These are phyloP conservation scores for Lasius fuliginosus DNA, from an alignment of 2,888 invertebrate genomes.

Conservation along the genomic window DNA sequence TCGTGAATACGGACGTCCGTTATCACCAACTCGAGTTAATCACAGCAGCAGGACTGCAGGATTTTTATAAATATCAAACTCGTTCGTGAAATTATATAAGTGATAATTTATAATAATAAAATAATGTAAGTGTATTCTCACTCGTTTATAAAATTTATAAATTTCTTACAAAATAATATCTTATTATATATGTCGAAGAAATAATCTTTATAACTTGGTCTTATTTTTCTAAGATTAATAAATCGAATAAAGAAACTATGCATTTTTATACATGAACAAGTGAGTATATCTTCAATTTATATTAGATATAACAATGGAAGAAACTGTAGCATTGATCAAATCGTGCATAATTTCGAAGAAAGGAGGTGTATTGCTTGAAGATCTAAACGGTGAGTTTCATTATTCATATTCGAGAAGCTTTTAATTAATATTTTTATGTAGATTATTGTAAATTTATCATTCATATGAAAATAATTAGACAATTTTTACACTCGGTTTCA, in stretches of 20 bases:
- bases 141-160: background rate
- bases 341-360: conserved; percentile 61
- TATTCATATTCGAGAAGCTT: background rate
- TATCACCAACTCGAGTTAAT: background rate
- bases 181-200: background rate
- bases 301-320: conserved; percentile 46
- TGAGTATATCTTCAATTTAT: background rate
- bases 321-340: conserved; percentile 51
- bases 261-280: background rate
- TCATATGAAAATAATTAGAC: background rate
- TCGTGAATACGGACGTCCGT: conserved; percentile 17
- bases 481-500: background rate
- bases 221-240: background rate
- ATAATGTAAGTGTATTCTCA: background rate
- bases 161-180: background rate
- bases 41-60: conserved; percentile 40
- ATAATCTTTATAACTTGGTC: background rate
- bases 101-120: background rate
- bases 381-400: conserved; percentile 66
- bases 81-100: background rate
- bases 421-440: background rate
- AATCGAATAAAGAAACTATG: background rate
- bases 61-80: background rate
- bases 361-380: conserved; percentile 65
- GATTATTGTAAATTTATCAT: background rate